Percentiles rank a stretch among this genome's conserved stretches.
These are phyloP conservation scores for Temnothorax curvispinosus DNA, from an alignment of 1,140 invertebrate species.

Conservation along the genomic window DNA sequence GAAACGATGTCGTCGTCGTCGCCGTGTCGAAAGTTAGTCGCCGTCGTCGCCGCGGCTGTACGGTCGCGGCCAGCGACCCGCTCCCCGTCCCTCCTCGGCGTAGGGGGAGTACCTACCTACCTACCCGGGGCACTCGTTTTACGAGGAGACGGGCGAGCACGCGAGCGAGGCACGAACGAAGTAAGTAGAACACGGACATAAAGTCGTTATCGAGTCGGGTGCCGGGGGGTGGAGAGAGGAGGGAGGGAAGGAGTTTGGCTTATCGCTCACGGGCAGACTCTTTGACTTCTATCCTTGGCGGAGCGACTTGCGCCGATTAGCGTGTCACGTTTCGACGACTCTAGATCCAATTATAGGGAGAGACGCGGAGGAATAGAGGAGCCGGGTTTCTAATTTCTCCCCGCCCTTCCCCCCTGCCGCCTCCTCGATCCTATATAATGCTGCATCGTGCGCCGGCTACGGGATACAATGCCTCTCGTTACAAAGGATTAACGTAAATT, in stretches of 20 bases:
- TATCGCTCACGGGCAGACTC: conserved; percentile 70
- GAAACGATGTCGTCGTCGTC: conserved; percentile 28
- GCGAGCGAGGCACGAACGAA: conserved; percentile 57
- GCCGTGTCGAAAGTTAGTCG: conserved; percentile 54
- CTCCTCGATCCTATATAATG: neutral
- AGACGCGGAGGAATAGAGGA: conserved; percentile 41
- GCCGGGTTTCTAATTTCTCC: conserved; percentile 49
- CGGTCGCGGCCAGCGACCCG: conserved; percentile 29
- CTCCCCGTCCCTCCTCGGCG: neutral
- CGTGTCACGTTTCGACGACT: conserved; percentile 61
- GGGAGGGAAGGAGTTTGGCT: conserved; percentile 47
- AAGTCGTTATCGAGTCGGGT: conserved; percentile 57
- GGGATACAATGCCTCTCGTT: conserved; percentile 39
- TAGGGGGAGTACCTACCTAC: neutral
- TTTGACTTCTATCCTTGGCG: conserved; percentile 66
- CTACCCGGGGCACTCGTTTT: conserved; percentile 22
- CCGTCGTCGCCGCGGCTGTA: conserved; percentile 21
- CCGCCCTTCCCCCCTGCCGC: neutral
- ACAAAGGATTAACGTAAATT: conserved; percentile 62
- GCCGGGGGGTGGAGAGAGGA: neutral
- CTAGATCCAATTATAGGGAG: conserved; percentile 72
- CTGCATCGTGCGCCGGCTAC: conserved; percentile 16
- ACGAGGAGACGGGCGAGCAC: conserved; percentile 49
- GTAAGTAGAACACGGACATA: conserved; percentile 57
- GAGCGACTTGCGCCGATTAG: conserved; percentile 73